Conservation (phyloP, 2,888 invertebrate species). For the Cepaea hortensis region DNA sequence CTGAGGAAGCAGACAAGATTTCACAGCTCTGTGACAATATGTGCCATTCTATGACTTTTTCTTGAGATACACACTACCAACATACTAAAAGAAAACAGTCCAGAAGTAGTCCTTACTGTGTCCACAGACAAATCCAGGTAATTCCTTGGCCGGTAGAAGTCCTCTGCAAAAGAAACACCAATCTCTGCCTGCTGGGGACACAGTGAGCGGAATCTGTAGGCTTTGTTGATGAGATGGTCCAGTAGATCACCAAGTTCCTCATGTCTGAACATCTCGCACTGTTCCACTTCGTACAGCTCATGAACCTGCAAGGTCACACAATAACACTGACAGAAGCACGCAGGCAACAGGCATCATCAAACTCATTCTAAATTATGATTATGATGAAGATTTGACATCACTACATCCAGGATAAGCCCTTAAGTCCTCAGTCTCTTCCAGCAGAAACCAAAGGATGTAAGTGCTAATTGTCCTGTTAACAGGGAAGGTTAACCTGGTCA, state of each 20-base stretch:
- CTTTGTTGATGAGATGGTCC: conserved; percentile 69
- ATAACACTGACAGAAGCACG: neutral
- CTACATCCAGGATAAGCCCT: too few relatives aligned
- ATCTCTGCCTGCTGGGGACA: conserved; percentile 71
- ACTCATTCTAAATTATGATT: too few relatives aligned
- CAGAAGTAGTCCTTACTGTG: conserved; percentile 54
- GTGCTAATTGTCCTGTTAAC: too few relatives aligned
- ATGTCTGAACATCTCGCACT: conserved; percentile 35
- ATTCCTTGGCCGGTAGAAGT: conserved; percentile 73
- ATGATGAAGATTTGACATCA: too few relatives aligned
- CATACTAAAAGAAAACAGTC: neutral
- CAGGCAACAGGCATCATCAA: too few relatives aligned
- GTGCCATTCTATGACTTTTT: too few relatives aligned
- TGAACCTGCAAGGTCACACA: conserved; percentile 28
- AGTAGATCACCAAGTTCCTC: conserved; percentile 55
- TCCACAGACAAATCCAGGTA: conserved; percentile 74
- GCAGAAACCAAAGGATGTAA: too few relatives aligned
- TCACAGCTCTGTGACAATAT: too few relatives aligned
- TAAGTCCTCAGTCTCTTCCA: too few relatives aligned
- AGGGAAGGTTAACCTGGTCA: too few relatives aligned
- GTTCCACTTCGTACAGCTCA: conserved; percentile 38
- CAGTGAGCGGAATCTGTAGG: conserved; percentile 75
- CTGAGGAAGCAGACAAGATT: too few relatives aligned
- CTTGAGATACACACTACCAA: too few relatives aligned
- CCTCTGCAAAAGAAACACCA: conserved; percentile 65